Evolutionary conservation across 2,888 invertebrate genomes (phyloP), one percentile per base, ranked within the genome.

Genomic region (Heliconius ismenius): DNA sequence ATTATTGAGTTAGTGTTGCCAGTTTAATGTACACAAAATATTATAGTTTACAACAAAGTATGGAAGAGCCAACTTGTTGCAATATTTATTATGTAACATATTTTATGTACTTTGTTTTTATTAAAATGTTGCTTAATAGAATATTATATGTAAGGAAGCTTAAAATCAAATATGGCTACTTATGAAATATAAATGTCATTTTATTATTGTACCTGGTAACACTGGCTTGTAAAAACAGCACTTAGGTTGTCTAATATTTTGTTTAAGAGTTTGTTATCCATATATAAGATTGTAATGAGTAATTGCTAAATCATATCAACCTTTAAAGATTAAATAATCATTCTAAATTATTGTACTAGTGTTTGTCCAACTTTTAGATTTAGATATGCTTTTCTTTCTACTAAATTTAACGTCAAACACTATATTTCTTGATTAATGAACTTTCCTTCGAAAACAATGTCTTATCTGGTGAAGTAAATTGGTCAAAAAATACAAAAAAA

Each of bases 391-490:
- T 82, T 76, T 80, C 80, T 81, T 81, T 78, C 70, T 72, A 77
- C 64, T 76, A 78, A 78, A 76, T 68, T 73, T 79, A 77, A 79
- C 80, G 81, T 82, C 76, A 76, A 76, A 77, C 81, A 78, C 77
- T 79, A 74, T 81, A 78, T 80, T 79, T 79, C 80, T 79, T 80
- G 67, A 78, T 75, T 79, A 73, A 73, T 75, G 73, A 73, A 77
- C 68, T 70, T 78, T 77, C 78, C 67, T 67, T 83, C 81, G 78
- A 80, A 83, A 86, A 85, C 86, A 86, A 87, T 87, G 87, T 88
- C 87, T 85, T 80, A 82, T 81, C 81, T 85, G 85, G 86, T 86
- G 86, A 85, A 84, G 69, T 70, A 58, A 70, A 36, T 70, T 70
- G 60, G 39, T 26, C 62, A 73, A 73, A 62, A 26, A 28, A 39